A percentile compares a stretch with the other conserved stretches of the same genome.
Conservation (phyloP, 2,797 vertebrate genomes). For the Pangasius djambal region DNA sequence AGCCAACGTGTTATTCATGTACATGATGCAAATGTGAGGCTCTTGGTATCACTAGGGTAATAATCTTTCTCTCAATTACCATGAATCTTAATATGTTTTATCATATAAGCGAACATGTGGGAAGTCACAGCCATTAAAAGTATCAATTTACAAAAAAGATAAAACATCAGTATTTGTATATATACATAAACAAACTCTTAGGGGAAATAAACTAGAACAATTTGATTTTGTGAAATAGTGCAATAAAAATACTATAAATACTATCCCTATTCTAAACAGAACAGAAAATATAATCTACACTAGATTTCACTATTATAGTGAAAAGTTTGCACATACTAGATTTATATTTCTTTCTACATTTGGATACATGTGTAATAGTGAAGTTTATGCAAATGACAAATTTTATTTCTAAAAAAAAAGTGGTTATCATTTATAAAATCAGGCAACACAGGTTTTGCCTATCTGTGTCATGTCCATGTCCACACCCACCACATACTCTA, state of each 20-base stretch:
- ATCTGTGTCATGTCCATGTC: neutral
- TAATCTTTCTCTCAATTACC: neutral
- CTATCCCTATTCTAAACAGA: neutral
- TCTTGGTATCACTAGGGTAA: neutral
- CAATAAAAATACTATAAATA: neutral
- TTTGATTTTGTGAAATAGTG: neutral
- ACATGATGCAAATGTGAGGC: neutral
- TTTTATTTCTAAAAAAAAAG: neutral
- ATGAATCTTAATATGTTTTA: constrained; percentile 5
- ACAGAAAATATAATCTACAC: neutral
- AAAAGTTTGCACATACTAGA: neutral
- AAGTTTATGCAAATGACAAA: neutral
- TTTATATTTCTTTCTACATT: neutral
- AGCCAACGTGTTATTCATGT: neutral
- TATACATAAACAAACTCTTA: neutral
- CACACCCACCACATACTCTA: neutral
- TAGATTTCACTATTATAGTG: neutral
- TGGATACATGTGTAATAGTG: neutral
- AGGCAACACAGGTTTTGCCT: neutral
- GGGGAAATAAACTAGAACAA: constrained; percentile 6
- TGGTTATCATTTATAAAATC: neutral
- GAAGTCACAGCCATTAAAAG: neutral
- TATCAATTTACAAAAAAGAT: neutral
- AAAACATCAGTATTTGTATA: neutral
- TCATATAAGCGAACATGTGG: neutral